These are phyloP conservation scores for Leuciscus waleckii DNA, from an alignment of 2,797 vertebrate genomes.

Conservation along the genomic window DNA sequence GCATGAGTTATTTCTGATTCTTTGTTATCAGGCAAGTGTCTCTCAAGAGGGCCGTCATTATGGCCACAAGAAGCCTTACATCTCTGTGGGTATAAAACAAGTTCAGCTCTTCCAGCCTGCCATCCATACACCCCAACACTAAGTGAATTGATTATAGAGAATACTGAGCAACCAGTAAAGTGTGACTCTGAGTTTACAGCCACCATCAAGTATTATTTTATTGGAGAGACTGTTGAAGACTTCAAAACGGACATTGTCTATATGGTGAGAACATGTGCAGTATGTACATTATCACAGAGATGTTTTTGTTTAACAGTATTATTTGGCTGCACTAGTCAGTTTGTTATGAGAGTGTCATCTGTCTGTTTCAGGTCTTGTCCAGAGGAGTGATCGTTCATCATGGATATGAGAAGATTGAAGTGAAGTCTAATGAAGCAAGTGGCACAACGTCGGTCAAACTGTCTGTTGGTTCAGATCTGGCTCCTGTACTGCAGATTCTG, in stretches of 20 bases:
- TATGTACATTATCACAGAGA: too few species aligned
- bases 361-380: constrained; percentile 46
- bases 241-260: constrained; percentile 66
- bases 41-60: fast-evolving
- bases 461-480: background rate
- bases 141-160: constrained; percentile 67
- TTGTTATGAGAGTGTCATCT: background rate
- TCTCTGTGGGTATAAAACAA: fast-evolving
- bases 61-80: background rate
- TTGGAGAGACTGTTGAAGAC: constrained; percentile 58
- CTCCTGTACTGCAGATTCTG: background rate
- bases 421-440: constrained; percentile 4
- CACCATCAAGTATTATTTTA: constrained; percentile 66
- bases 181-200: constrained; percentile 64
- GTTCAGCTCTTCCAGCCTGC: constrained; percentile 26
- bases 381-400: constrained; percentile 56
- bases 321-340: too few species aligned
- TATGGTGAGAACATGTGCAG: constrained; percentile 62
- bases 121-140: constrained; percentile 55
- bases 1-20: background rate
- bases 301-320: too few species aligned
- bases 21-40: constrained; percentile 18
- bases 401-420: constrained; percentile 52
- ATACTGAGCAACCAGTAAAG: constrained; percentile 51
- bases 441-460: constrained; percentile 64